phyloP scores from a whole-genome alignment of 2,113 vertebrate genomes.

The Dryoscopus gambensis region DNA sequence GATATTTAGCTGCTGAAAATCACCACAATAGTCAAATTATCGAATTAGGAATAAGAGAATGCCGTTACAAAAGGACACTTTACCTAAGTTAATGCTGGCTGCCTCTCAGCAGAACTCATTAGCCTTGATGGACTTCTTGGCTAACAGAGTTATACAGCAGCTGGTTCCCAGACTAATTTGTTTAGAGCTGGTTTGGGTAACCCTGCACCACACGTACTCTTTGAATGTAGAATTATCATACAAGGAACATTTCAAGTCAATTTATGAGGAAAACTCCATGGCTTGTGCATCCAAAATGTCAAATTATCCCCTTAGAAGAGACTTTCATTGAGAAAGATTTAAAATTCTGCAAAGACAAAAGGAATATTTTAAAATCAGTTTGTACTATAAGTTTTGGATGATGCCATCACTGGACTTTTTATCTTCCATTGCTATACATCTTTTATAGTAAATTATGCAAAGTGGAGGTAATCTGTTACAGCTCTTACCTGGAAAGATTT shows the following conservation, averaged over 20 bases:
- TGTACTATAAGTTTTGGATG: neutral
- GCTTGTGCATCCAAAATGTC: neutral
- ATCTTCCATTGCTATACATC: neutral
- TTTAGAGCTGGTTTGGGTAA: neutral
- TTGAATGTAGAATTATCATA: neutral
- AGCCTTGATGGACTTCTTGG: neutral
- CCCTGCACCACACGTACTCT: neutral
- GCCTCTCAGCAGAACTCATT: constrained; percentile 5
- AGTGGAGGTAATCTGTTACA: neutral
- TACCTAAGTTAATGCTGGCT: neutral
- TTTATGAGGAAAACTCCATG: neutral
- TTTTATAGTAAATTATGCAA: neutral
- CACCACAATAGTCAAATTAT: neutral
- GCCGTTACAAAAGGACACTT: neutral
- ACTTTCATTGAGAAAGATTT: neutral
- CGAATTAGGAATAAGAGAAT: neutral
- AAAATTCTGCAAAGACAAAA: neutral
- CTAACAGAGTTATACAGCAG: neutral
- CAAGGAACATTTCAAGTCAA: neutral
- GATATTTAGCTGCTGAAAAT: neutral
- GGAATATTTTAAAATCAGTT: neutral
- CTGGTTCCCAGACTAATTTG: neutral
- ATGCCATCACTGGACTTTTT: neutral
- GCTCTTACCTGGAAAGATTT: neutral
- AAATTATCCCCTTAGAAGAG: neutral